phyloP scores from a whole-genome alignment of 1,140 invertebrate species.

The Drosophila nasuta region DNA sequence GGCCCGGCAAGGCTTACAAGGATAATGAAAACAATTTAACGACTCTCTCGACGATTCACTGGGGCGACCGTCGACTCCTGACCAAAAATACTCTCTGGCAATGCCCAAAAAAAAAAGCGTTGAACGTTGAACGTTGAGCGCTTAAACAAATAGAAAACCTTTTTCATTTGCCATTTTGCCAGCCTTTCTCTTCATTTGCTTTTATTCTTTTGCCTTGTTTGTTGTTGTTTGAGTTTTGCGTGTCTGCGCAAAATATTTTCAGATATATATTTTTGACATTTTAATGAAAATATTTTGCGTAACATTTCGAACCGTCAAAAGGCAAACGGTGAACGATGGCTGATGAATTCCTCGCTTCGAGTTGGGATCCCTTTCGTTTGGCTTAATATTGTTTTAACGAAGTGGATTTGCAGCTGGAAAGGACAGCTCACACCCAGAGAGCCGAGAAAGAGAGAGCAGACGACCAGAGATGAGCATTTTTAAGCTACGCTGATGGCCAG shows the following conservation, averaged over 20 bases:
- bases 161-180: conserved; percentile 57
- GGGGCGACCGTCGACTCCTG: conserved; percentile 19
- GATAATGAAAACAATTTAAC: conserved; percentile 83
- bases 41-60: conserved; percentile 77
- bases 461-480: conserved; percentile 45
- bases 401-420: conserved; percentile 57
- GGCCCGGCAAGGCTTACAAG: conserved; percentile 69
- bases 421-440: neutral
- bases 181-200: conserved; percentile 41
- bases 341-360: conserved; percentile 62
- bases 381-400: conserved; percentile 82
- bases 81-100: conserved; percentile 29
- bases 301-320: conserved; percentile 50
- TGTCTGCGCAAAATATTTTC: conserved; percentile 80
- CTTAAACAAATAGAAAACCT: conserved; percentile 79
- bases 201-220: conserved; percentile 7
- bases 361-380: conserved; percentile 46
- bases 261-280: conserved; percentile 79
- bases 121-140: conserved; percentile 41
- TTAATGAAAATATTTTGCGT: conserved; percentile 79
- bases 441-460: neutral
- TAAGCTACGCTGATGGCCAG: conserved; percentile 77
- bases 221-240: conserved; percentile 51
- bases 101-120: neutral
- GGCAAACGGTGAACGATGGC: conserved; percentile 19